A percentile compares a stretch with the other conserved stretches of the same genome.
Evolutionary conservation across 2,797 vertebrate species (phyloP).

Genomic region (Telmatherina bonti): DNA sequence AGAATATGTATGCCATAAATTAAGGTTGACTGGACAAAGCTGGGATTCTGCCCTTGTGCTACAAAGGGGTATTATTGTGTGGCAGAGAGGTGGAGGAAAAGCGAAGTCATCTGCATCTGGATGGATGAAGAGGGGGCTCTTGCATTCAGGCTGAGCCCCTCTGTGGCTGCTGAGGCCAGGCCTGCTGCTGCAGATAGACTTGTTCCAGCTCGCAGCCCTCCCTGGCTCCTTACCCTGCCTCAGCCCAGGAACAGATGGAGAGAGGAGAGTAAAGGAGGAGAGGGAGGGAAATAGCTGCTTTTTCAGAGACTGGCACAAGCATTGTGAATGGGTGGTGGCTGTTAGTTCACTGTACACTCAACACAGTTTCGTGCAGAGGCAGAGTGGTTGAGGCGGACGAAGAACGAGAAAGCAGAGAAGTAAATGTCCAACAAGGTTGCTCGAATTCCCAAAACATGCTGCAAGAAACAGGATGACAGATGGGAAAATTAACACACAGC

Average conservation of each 20-base stretch:
- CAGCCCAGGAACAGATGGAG: conserved; percentile 82
- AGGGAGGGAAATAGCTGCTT: conserved; percentile 73
- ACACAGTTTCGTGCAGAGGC: conserved; percentile 43
- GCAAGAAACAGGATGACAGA: not conserved
- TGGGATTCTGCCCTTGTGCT: conserved; percentile 81
- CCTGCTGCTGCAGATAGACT: conserved; percentile 85
- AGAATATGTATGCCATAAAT: conserved; percentile 84
- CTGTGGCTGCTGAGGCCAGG: conserved; percentile 77
- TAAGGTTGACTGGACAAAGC: conserved; percentile 86
- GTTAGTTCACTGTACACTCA: conserved; percentile 73
- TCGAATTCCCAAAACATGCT: conserved; percentile 13
- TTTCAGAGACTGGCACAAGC: conserved; percentile 70
- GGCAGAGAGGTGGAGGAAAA: conserved; percentile 70
- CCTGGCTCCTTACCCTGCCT: conserved; percentile 78
- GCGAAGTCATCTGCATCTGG: conserved; percentile 82
- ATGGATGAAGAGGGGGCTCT: conserved; percentile 73
- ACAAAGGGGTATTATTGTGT: conserved; percentile 83
- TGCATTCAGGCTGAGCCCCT: conserved; percentile 77
- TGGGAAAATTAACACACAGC: not conserved
- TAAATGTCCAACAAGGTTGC: not conserved
- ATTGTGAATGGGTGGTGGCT: conserved; percentile 64
- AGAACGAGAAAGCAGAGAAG: conserved; percentile 12
- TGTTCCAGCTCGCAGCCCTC: conserved; percentile 83
- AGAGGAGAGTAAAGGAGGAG: conserved; percentile 72
- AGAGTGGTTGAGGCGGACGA: conserved; percentile 23